Evolutionary conservation across 1,140 invertebrate genomes (phyloP).

Genomic region (Lordiphosa collinella): DNA sequence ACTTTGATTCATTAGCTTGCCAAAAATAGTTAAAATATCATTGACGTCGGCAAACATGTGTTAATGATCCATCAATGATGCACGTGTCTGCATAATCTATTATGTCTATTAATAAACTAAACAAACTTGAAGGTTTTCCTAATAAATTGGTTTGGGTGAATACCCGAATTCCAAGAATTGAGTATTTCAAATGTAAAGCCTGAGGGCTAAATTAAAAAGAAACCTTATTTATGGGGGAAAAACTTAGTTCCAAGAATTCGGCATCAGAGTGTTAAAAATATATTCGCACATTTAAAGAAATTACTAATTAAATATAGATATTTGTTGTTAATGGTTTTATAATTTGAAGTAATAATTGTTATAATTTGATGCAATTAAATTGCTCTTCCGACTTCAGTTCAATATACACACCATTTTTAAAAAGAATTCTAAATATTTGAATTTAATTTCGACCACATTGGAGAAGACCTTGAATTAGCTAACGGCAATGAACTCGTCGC

Average conservation of each 20-base stretch:
- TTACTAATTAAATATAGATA: neutral
- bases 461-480: constrained; percentile 12
- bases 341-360: constrained; percentile 18
- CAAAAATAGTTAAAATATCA: too few species aligned
- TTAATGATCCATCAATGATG: too few species aligned
- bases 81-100: too few species aligned
- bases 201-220: too few species aligned
- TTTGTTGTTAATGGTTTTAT: constrained; percentile 21
- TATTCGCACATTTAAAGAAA: constrained; percentile 3
- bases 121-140: too few species aligned
- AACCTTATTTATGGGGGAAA: neutral
- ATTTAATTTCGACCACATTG: neutral
- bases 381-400: constrained; percentile 21
- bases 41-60: too few species aligned
- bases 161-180: too few species aligned
- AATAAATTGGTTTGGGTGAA: too few species aligned
- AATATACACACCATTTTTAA: constrained; percentile 4
- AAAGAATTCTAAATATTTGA: constrained; percentile 13
- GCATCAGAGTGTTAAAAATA: neutral
- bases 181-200: too few species aligned
- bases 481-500: constrained; percentile 40
- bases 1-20: too few species aligned
- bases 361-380: constrained; percentile 12
- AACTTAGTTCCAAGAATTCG: neutral
- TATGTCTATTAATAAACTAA: too few species aligned